Percentiles rank a stretch among this genome's conserved stretches.
Evolutionary conservation across 2,888 invertebrate species (phyloP).

Genomic region (Drosophila yooni): DNA sequence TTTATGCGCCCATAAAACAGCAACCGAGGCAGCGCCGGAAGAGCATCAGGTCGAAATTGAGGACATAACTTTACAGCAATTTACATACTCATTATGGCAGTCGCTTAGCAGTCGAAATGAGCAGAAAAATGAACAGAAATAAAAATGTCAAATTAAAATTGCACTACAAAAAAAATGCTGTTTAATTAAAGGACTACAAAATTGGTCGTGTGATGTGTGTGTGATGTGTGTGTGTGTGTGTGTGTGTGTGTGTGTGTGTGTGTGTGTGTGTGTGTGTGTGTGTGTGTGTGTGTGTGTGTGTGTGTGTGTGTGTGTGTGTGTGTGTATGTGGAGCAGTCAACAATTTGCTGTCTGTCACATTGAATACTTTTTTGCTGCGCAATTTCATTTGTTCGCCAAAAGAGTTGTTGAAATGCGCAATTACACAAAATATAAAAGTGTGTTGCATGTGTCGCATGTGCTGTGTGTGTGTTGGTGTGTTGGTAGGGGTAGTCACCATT

Average conservation of each 20-base stretch:
- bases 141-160: slow-evolving; percentile 44
- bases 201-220: slow-evolving; percentile 21
- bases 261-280: neutral
- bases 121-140: slow-evolving; percentile 17
- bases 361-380: slow-evolving; percentile 29
- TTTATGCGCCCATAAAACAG: slow-evolving; percentile 72
- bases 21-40: slow-evolving; percentile 19
- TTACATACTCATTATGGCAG: slow-evolving; percentile 76
- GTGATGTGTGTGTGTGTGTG: neutral
- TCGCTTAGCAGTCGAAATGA: slow-evolving; percentile 50
- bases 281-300: neutral
- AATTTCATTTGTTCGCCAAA: slow-evolving; percentile 46
- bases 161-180: slow-evolving; percentile 38
- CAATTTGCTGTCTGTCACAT: slow-evolving; percentile 48
- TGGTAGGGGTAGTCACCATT: neutral
- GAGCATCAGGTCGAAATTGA: slow-evolving; percentile 55
- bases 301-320: neutral
- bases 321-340: slow-evolving; percentile 17
- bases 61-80: slow-evolving; percentile 74
- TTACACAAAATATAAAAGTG: slow-evolving; percentile 40
- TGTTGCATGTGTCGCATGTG: slow-evolving; percentile 32
- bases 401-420: slow-evolving; percentile 58
- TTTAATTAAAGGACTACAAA: slow-evolving; percentile 63
- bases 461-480: neutral
- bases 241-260: neutral